Percentiles rank a stretch among this genome's conserved stretches.
These are phyloP conservation scores for Steinernema khuongi DNA, from an alignment of 1,140 invertebrate genomes.

Conservation along the genomic window DNA sequence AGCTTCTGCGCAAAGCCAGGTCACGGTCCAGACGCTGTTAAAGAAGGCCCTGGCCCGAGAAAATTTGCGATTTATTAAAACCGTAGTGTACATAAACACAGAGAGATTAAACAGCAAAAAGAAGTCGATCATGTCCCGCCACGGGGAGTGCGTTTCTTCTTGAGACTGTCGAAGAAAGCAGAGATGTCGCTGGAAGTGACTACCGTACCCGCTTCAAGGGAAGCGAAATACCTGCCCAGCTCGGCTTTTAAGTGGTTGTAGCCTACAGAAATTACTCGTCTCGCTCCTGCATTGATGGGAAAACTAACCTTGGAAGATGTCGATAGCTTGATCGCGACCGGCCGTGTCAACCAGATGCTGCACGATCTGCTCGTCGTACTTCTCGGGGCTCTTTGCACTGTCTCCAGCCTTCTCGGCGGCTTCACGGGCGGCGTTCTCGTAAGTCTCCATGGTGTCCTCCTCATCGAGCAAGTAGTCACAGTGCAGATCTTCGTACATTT, in stretches of 20 bases:
- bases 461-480: conserved; percentile 42
- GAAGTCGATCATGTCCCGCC: too few species aligned
- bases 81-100: neutral
- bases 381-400: conserved; percentile 3
- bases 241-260: conserved; percentile 40
- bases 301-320: conserved; percentile 30
- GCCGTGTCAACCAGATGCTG: conserved; percentile 29
- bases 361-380: conserved; percentile 26
- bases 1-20: neutral
- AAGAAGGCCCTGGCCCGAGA: too few species aligned
- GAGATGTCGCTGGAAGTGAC: conserved; percentile 39
- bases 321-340: conserved; percentile 37
- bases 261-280: conserved; percentile 20
- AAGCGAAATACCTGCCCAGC: conserved; percentile 33
- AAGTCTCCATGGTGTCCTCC: conserved; percentile 41
- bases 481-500: conserved; percentile 44
- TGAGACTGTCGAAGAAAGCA: conserved; percentile 40
- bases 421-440: conserved; percentile 25
- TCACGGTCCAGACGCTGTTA: neutral
- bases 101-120: too few species aligned
- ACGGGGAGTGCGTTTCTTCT: neutral
- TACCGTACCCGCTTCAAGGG: conserved; percentile 12
- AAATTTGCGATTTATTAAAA: neutral
- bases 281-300: neutral
- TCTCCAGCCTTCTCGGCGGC: neutral